Base-by-base conservation (phyloP, 1,140 invertebrate genomes). In the Drosophila burlai region DNA sequence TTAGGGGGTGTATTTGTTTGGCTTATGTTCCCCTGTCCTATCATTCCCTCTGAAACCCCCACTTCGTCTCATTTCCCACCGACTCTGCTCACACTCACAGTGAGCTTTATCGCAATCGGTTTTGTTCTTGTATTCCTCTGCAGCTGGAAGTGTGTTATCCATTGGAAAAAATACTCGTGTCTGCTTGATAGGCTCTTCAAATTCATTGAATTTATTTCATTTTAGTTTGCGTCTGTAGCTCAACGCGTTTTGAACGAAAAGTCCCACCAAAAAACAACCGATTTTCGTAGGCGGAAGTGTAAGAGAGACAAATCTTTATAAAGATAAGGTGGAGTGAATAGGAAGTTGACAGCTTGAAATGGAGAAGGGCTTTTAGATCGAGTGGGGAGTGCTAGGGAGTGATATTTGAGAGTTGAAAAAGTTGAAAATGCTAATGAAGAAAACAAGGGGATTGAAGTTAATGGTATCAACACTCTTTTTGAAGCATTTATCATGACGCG, bases 271-370 rank as follows among this genome's bases (percentile, higher is more conserved):
- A 36, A 65, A 43, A 18, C 21, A 47, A 46, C 21, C 46, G 67
- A 67, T 59, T 49, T 81, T 24, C 61, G 81, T 78, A 60, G 67
- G 64, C 85, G 85, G 85, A 89, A 91, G 86, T 91, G 69, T 74
- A 57, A 75, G 61, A 57, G 49, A 80, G 47, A 60, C 34, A 59
- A 72, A 58, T 43, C 18, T 65, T 10, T 26, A 21, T n/a, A 57
- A 4, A 59, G 75, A 79, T 79, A 79, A 65, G 29, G 43, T 46
- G 38, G 13, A 78, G 31, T 46, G 16, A 38, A 67, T 67, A 55
- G 47, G 63, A 71, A 83, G 80, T 47, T 66, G 24, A 46, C 26
- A 62, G 74, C 75, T 76, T 76, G 36, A 60, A 46, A 59, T 8
- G 26, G 47, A 46, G 45, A 74, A 54, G 72, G 31, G 36, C n/a